A percentile compares a stretch with the other conserved stretches of the same genome.
These are phyloP conservation scores for Branchellion lobata DNA, from an alignment of 2,888 invertebrate species.

Conservation along the genomic window DNA sequence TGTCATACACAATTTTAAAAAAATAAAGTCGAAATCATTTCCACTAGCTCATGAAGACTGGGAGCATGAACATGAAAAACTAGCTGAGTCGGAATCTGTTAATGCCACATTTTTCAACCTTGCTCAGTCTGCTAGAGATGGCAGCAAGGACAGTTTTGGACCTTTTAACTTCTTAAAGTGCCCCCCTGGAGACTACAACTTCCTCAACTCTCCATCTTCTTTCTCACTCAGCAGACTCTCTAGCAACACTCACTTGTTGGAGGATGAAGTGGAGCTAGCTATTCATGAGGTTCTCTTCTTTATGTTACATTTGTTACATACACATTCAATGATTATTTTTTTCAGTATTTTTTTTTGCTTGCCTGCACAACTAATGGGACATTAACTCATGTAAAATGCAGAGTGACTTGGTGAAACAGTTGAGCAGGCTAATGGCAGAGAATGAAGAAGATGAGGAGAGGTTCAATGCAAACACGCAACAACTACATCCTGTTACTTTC, in stretches of 20 bases:
- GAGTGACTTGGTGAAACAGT: constrained; percentile 25
- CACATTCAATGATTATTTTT: too few relatives aligned
- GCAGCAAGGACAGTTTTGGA: background rate
- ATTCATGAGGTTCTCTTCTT: background rate
- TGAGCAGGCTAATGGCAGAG: constrained; percentile 23
- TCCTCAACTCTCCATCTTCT: background rate
- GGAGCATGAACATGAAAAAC: constrained; percentile 38
- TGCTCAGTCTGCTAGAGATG: background rate
- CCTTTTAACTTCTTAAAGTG: background rate
- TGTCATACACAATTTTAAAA: too few relatives aligned
- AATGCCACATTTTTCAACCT: background rate
- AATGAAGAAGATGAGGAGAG: constrained; percentile 24
- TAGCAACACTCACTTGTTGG: background rate
- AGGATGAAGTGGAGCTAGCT: constrained; percentile 9
- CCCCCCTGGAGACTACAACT: background rate
- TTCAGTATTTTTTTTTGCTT: too few relatives aligned
- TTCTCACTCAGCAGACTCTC: background rate
- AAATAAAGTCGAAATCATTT: too few relatives aligned
- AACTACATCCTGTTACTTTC: background rate
- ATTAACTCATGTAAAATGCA: too few relatives aligned
- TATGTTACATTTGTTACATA: too few relatives aligned
- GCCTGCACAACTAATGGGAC: too few relatives aligned
- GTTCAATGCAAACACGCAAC: background rate
- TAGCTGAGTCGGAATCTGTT: constrained; percentile 28
- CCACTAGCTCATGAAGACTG: constrained; percentile 35